Percentiles rank a stretch among this genome's conserved stretches.
Evolutionary conservation across 2,888 invertebrate genomes (phyloP).

Genomic region (Eucriotettix oculatus): DNA sequence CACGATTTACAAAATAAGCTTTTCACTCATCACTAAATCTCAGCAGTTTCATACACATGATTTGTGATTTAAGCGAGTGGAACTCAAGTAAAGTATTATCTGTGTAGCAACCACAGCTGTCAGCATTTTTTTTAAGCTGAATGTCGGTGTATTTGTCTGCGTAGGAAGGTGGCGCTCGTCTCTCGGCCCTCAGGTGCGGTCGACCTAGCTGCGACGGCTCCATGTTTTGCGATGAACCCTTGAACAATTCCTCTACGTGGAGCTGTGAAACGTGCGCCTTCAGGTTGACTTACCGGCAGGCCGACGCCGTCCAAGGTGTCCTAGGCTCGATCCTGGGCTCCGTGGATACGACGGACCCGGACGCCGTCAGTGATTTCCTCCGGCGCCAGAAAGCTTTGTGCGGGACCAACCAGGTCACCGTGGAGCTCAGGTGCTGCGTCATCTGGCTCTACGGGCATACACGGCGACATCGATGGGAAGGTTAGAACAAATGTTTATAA

Average conservation of each 20-base stretch:
- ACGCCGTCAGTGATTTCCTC: constrained; percentile 37
- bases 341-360: constrained; percentile 31
- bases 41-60: no score
- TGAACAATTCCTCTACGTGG: constrained; percentile 37
- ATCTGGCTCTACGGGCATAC: constrained; percentile 42
- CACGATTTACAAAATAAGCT: no score
- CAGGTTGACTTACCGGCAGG: constrained; percentile 30
- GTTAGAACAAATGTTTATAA: constrained; percentile 22
- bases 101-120: no score
- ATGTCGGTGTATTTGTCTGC: neutral
- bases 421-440: constrained; percentile 44
- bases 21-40: no score
- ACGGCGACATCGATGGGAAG: constrained; percentile 37
- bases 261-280: constrained; percentile 37
- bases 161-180: constrained; percentile 40
- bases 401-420: constrained; percentile 38
- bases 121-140: no score
- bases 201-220: constrained; percentile 32
- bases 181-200: constrained; percentile 41
- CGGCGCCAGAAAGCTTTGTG: constrained; percentile 37
- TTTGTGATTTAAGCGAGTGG: no score
- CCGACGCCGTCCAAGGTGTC: constrained; percentile 10
- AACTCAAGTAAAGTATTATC: no score
- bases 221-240: constrained; percentile 38
- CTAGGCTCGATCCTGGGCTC: constrained; percentile 37